Base-by-base conservation (phyloP, 2,888 invertebrate species). In the Steinernema carpocapsae region DNA sequence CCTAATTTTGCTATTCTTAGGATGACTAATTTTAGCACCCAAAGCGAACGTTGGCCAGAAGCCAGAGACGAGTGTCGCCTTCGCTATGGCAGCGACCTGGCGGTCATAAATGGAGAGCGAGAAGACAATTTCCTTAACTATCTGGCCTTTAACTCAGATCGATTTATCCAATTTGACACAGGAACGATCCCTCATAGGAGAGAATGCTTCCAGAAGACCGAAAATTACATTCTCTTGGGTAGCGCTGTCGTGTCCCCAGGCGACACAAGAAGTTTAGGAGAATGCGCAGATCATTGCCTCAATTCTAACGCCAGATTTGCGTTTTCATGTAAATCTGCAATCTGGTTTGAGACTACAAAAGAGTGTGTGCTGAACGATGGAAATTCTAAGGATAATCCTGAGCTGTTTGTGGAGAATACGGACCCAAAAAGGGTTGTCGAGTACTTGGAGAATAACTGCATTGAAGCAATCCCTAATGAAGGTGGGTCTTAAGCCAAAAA, bases 51-150 rank as follows among this genome's bases (percentile, higher is more conserved):
- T 12, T 76, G 74, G 71, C 17, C n/a, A 3, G 74, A 42, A n/a
- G 76, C 76, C 0, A 32, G 51, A 26, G 37, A 64, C 24, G 76
- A 76, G 46, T 76, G 76, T 29, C 64, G 46, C n/a, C 42, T 56
- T 43, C 32, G 74, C 14, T 76, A 76, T 43, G 76, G 74, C 10
- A 76, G 51, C 22, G 24, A 52, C 14, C 56, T 76, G 19, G 75
- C 75, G 17, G 51, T 72, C 4, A n/a, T 76, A 19, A 22, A 64
- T 2, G 45, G 32, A 17, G 59, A 74, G 42, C 48, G 71, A 14
- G 75, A 75, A 24, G 56, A 46, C 46, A 26, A n/a, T 26, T 75
- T 75, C 29, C n/a, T 75, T 3, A 56, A 56, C 26, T 26, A 24
- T 19, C 22, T 56, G 26, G 56, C 56, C 22, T 56, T 56, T 17